These are phyloP conservation scores for Whitmania pigra DNA, from an alignment of 1,140 invertebrate genomes.

Conservation along the genomic window DNA sequence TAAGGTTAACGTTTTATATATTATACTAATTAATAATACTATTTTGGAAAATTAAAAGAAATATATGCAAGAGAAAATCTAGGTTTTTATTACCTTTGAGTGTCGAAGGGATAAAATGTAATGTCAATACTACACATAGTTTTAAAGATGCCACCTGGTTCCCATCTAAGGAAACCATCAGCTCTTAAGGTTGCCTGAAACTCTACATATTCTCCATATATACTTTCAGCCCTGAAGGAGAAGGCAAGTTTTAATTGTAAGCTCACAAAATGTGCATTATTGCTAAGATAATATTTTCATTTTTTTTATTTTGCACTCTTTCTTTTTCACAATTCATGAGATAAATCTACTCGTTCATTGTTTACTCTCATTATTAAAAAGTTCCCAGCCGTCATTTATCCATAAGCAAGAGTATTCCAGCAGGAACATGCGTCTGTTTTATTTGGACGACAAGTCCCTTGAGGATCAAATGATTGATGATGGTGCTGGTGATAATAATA, in stretches of 20 bases:
- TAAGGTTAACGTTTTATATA: not conserved
- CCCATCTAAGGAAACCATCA: constrained; percentile 23
- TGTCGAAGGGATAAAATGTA: constrained; percentile 25
- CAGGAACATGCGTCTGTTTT: too few species aligned
- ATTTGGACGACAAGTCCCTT: too few species aligned
- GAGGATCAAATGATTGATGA: too few species aligned
- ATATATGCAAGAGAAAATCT: not conserved
- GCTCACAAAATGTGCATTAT: not conserved
- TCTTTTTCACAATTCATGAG: not conserved
- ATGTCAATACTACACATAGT: constrained; percentile 26
- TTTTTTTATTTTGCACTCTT: not conserved
- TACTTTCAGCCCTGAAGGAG: constrained; percentile 23
- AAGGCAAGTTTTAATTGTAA: not conserved
- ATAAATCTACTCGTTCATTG: too few species aligned
- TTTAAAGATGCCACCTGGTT: constrained; percentile 25
- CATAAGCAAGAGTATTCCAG: too few species aligned
- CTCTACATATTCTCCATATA: constrained; percentile 25
- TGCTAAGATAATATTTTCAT: not conserved
- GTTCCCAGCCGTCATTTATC: too few species aligned
- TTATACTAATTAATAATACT: not conserved
- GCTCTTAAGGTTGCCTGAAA: constrained; percentile 22
- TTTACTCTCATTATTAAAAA: too few species aligned
- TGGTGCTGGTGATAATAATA: too few species aligned
- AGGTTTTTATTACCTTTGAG: constrained; percentile 3
- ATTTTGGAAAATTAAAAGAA: not conserved